phyloP scores from a whole-genome alignment of 2,888 invertebrate genomes.

The Pyralis farinalis region DNA sequence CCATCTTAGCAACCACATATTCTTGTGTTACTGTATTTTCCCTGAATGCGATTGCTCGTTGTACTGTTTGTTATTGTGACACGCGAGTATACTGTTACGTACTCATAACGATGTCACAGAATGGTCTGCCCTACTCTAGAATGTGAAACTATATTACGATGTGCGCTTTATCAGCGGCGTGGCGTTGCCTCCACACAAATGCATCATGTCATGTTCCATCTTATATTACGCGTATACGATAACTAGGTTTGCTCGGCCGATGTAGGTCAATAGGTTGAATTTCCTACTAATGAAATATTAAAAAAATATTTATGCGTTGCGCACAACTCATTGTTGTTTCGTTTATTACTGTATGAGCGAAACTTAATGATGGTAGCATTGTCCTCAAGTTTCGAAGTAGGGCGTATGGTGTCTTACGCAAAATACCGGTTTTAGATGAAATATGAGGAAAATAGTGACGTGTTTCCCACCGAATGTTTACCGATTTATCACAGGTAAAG shows the following conservation, averaged over 20 bases:
- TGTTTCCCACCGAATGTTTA: not conserved
- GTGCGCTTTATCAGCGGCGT: too few relatives aligned
- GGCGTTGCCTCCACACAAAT: slow-evolving; percentile 32
- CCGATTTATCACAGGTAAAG: not conserved
- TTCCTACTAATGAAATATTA: slow-evolving; percentile 31
- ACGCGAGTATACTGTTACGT: slow-evolving; percentile 39
- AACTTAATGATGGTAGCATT: slow-evolving; percentile 15
- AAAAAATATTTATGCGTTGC: slow-evolving; percentile 26
- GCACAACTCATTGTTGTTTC: slow-evolving; percentile 15
- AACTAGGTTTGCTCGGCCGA: slow-evolving; percentile 16
- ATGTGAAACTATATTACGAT: too few relatives aligned
- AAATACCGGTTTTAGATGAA: slow-evolving; percentile 5
- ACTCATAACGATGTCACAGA: slow-evolving; percentile 33
- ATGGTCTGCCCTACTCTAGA: too few relatives aligned
- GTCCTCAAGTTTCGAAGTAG: slow-evolving; percentile 7
- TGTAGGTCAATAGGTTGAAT: slow-evolving; percentile 40
- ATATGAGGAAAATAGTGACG: not conserved
- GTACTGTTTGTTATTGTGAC: slow-evolving; percentile 38
- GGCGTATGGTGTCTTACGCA: slow-evolving; percentile 1
- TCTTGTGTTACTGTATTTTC: slow-evolving; percentile 57
- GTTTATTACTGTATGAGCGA: slow-evolving; percentile 19
- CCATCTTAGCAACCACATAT: slow-evolving; percentile 23
- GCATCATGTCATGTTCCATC: slow-evolving; percentile 21
- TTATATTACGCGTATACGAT: slow-evolving; percentile 19
- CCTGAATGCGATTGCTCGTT: slow-evolving; percentile 45